Conservation (phyloP, 2,113 vertebrate species). For the Tylochromis polylepis region DNA sequence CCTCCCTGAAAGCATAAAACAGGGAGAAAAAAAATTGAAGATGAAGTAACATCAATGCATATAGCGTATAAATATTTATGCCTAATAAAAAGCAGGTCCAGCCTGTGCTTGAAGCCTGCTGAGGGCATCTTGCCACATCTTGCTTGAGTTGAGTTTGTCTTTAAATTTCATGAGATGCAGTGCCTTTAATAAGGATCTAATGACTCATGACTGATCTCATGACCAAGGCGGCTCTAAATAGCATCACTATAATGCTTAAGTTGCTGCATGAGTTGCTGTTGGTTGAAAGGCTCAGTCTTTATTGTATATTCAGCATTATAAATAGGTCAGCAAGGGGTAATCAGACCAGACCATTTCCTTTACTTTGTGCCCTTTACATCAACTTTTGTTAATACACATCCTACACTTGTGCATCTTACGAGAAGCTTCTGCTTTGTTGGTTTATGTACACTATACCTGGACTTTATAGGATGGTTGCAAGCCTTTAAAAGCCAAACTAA, state of each 20-base stretch:
- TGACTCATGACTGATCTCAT: slow-evolving; percentile 9
- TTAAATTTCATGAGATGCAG: not conserved
- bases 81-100: not conserved
- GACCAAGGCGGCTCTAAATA: not conserved
- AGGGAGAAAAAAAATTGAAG: not conserved
- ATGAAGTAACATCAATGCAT: not conserved
- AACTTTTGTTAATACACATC: not conserved
- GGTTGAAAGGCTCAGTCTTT: not conserved
- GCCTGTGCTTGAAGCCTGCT: not conserved
- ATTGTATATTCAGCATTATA: not conserved
- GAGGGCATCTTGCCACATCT: not conserved
- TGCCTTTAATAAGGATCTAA: not conserved
- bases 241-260: not conserved
- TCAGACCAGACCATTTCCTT: not conserved
- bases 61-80: not conserved
- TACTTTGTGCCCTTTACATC: not conserved
- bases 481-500: not conserved
- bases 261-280: not conserved
- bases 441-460: not conserved
- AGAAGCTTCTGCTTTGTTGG: not conserved
- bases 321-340: not conserved
- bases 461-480: not conserved
- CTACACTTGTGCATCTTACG: not conserved
- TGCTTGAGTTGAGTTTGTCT: not conserved
- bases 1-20: not conserved